Conservation (phyloP, 2,797 vertebrate species). For the Ctenosaura bakeri region DNA sequence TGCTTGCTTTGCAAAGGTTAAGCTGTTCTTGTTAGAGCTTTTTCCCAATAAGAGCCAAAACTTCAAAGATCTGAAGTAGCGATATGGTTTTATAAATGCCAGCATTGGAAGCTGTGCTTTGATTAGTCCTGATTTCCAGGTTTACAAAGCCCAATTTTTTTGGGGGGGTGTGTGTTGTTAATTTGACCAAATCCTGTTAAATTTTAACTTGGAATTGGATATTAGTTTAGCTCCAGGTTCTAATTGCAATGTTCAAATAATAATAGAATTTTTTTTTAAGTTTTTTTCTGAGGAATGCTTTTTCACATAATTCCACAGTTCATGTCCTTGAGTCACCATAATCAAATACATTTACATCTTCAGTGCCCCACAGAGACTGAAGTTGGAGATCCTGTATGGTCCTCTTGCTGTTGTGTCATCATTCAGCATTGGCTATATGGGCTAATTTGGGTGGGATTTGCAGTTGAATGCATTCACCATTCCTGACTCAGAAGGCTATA, state of each 20-base stretch:
- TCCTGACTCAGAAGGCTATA: neutral
- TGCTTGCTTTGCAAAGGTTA: constrained; percentile 39
- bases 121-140: neutral
- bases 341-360: neutral
- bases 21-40: neutral
- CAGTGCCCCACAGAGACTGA: neutral
- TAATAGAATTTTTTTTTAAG: neutral
- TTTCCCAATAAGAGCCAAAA: constrained; percentile 22
- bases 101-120: neutral
- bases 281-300: neutral
- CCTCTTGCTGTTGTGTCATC: neutral
- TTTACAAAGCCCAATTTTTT: neutral
- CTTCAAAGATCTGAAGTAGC: neutral
- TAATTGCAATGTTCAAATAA: neutral
- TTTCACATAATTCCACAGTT: neutral
- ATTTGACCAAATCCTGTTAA: neutral
- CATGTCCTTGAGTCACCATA: neutral
- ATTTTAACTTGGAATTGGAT: neutral
- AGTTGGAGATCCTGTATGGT: too few relatives aligned
- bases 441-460: neutral
- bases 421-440: neutral
- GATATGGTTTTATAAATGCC: constrained; percentile 15
- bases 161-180: neutral
- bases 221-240: neutral
- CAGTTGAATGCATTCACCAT: neutral